A percentile compares a stretch with the other conserved stretches of the same genome.
phyloP scores from a whole-genome alignment of 2,888 invertebrate genomes.

The Agrochola litura region DNA sequence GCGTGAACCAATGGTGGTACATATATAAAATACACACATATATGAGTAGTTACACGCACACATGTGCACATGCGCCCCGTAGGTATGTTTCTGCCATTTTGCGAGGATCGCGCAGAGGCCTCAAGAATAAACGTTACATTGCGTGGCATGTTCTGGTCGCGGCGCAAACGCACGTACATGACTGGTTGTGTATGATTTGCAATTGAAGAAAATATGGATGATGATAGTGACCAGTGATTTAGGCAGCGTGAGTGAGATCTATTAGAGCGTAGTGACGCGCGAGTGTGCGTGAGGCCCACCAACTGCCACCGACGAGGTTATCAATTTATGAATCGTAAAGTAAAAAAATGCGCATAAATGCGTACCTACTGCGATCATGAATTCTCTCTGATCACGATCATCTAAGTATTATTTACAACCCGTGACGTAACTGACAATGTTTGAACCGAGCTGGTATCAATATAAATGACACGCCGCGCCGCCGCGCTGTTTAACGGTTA shows the following conservation, averaged over 20 bases:
- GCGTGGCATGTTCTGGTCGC: slow-evolving; percentile 66
- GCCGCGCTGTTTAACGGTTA: neutral
- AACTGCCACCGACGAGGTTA: slow-evolving; percentile 83
- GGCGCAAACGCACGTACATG: slow-evolving; percentile 27
- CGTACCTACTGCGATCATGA: slow-evolving; percentile 66
- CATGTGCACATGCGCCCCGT: slow-evolving; percentile 69
- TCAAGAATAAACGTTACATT: slow-evolving; percentile 74
- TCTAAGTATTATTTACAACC: slow-evolving; percentile 63
- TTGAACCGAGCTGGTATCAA: slow-evolving; percentile 44
- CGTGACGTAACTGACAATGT: slow-evolving; percentile 62
- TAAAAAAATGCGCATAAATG: slow-evolving; percentile 77
- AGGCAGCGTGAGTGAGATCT: slow-evolving; percentile 68
- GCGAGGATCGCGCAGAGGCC: slow-evolving; percentile 72
- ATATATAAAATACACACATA: slow-evolving; percentile 68
- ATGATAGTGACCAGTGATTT: slow-evolving; percentile 67
- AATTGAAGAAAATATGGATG: slow-evolving; percentile 64
- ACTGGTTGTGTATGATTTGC: slow-evolving; percentile 60
- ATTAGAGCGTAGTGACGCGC: slow-evolving; percentile 61
- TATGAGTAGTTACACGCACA: slow-evolving; percentile 66
- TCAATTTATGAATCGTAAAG: slow-evolving; percentile 85
- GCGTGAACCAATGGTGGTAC: slow-evolving; percentile 67
- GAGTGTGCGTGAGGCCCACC: slow-evolving; percentile 69
- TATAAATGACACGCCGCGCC: slow-evolving; percentile 26
- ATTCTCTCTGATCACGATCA: slow-evolving; percentile 63
- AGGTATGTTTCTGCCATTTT: slow-evolving; percentile 71